Evolutionary conservation across 2,888 invertebrate genomes (phyloP), one percentile per base, ranked within the genome.

Genomic region (Osmoderma eremita): DNA sequence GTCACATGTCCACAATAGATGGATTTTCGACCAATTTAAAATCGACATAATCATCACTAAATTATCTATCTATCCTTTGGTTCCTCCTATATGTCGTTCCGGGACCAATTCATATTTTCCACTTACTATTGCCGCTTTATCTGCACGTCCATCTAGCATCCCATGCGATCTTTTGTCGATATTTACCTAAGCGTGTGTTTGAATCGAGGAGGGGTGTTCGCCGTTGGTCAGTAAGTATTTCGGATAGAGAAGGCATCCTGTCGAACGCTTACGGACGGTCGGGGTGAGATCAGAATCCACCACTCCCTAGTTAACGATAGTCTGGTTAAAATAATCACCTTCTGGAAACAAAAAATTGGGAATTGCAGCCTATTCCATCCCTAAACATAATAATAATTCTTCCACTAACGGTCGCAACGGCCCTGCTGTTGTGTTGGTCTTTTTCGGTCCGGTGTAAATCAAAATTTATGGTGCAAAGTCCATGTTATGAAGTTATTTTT

Each of bases 171-270:
- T 68, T 67, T 70, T 72, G 72, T 72, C 71, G 70, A 71, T 72
- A 72, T 72, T 72, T 72, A 72, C 71, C 70, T 72, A 72, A 71
- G 67, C 71, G 65, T 70, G 45, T 13, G 69, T 67, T 71, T 64
- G 63, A 67, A 71, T 71, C 70, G 69, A 72, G 70, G 67, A 71
- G 68, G 69, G n/a, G n/a, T n/a, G n/a, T 71, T 45, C 30, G 58
- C 24, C 20, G 22, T 58, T 69, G 71, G 69, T 38, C 63, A 69
- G 68, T 71, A 72, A 72, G n/a, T n/a, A n/a, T n/a, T 72, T 71
- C 70, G 53, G 67, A 62, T n/a, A n/a, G n/a, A n/a, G n/a, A n/a
- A n/a, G 68, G 65, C 69, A 69, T 69, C 67, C 66, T 69, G 66
- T 69, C 68, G 64, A 54, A 36, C 45, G 65, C 49, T 42, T 38